Evolutionary conservation across 1,140 invertebrate genomes (phyloP).

Genomic region (Globodera ellingtonae): DNA sequence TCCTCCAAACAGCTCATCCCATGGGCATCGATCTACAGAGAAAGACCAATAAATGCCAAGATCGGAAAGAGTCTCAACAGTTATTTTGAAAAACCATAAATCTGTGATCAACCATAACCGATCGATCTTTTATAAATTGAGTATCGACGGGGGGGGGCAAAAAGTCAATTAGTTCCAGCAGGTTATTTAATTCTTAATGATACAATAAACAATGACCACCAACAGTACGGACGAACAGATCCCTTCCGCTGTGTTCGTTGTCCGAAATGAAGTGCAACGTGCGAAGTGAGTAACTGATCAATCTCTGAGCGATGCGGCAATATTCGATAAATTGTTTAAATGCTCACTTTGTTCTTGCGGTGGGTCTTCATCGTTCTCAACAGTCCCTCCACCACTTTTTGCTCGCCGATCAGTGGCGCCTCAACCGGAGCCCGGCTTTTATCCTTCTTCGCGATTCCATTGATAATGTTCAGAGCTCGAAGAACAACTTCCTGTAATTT

Average conservation of each 20-base stretch:
- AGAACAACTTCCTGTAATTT: conserved; percentile 32
- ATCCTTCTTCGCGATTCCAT: conserved; percentile 43
- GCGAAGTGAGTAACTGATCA: conserved; percentile 33
- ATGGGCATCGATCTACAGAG: conserved; percentile 13
- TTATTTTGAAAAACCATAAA: too few relatives aligned
- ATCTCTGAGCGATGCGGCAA: conserved; percentile 22
- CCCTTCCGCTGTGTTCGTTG: conserved; percentile 43
- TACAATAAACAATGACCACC: background rate
- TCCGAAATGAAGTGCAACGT: conserved; percentile 47
- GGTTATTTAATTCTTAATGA: background rate
- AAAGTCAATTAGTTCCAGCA: too few relatives aligned
- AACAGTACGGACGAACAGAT: conserved; percentile 38
- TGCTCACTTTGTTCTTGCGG: conserved; percentile 40
- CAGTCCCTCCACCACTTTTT: conserved; percentile 33
- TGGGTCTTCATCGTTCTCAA: conserved; percentile 34
- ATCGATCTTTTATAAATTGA: too few relatives aligned
- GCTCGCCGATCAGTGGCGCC: conserved; percentile 30
- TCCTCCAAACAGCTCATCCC: conserved; percentile 34
- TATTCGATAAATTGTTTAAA: background rate
- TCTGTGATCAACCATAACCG: too few relatives aligned
- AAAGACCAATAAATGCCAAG: background rate
- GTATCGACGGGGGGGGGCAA: too few relatives aligned
- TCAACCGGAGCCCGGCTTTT: conserved; percentile 4
- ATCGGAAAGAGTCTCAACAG: background rate
- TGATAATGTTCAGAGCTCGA: conserved; percentile 40